Base-by-base conservation (phyloP, 2,797 vertebrate species). In the Peromyscus nudipes region DNA sequence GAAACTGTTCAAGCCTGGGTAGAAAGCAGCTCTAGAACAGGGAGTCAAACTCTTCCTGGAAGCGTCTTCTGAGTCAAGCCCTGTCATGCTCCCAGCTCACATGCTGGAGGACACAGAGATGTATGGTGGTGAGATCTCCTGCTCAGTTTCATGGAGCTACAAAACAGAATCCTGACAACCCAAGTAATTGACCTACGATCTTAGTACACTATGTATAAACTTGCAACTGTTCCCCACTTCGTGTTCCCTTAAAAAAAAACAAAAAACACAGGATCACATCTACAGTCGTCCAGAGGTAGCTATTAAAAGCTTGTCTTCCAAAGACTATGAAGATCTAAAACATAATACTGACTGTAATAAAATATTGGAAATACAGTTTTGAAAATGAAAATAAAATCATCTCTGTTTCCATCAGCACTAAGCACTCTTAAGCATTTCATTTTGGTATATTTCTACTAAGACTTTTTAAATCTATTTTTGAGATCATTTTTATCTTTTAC, bases 371-470 rank as follows among this genome's bases (percentile, higher is more conserved):
- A 60, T 89, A 69, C 67, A 69, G 67, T n/a, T 69, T 60, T 49
- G 64, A 95, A 92, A 37, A 55, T 71, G 16, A 82, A 82, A 71
- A 76, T 60, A 82, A 84, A 80, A 57, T 84, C 13, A 12, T 25
- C 80, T 92, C 31, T 84, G 49, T 37, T 93, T 27, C n/a, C 92
- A 55, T n/a, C n/a, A 88, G 31, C 7, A 27, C 85, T 82, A 93
- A 82, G 31, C 23, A 89, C 17, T 80, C 86, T 79, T 79, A 46
- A 84, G n/a, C 85, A 89, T 86, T 86, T 92, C 75, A 91, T 89
- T 92, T 94, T 62, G 80, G n/a, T 90, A 7, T 92, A 34, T 79
- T 96, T 87, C 17, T 23, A 46, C 8, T 69, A 92, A 96, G 25
- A 80, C 31, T 60, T 91, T 62, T 82, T 57, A 16, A 71, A 7